Evolutionary conservation across 2,113 vertebrate genomes (phyloP), one percentile per base, ranked within the genome.

Genomic region (Vimba vimba): DNA sequence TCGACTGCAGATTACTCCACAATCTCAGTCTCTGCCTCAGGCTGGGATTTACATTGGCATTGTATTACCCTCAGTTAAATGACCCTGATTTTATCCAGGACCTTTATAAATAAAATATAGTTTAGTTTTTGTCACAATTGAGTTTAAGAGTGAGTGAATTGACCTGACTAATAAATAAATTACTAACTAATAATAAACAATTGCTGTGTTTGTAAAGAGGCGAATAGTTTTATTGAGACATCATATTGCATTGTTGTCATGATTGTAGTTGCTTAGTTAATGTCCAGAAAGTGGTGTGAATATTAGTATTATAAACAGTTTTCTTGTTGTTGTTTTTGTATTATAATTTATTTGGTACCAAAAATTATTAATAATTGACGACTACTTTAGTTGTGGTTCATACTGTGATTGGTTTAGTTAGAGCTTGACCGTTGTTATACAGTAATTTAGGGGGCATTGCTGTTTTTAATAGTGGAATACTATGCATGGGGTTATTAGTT

Each of bases 1-100:
- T 33, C 60, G 8, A 43, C 62, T 88, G 79, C 84, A 85, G 62
- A 88, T 88, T 8, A 85, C 75, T 45, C 79, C 83, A 33, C 85
- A 86, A 55, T 13, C 64, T 12, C 50, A 81, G n/a, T 21, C 57
- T 45, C 39, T 15, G 27, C 84, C 52, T 50, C 78, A 50, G 66
- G 27, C 66, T 45, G 23, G 23, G 11, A 23, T 80, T 64, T 39
- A 27, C 17, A 36, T 21, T 36, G 66, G 6, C 15, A 68, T 30
- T 36, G 30, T 68, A 21, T 36, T 23, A 39, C 33, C 66, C 33
- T 39, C 66, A 69, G 33, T 23, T 9, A 39, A 69, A 33, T 39
- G 33, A 69, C 17, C 21, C 10, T 23, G 68, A 43, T 43, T 71
- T 43, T 36, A 71, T 21, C 66, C 66, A 12, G 39, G 39, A 43